A percentile compares a stretch with the other conserved stretches of the same genome.
These are phyloP conservation scores for Colletes gigas DNA, from an alignment of 1,140 invertebrate species.

Conservation along the genomic window DNA sequence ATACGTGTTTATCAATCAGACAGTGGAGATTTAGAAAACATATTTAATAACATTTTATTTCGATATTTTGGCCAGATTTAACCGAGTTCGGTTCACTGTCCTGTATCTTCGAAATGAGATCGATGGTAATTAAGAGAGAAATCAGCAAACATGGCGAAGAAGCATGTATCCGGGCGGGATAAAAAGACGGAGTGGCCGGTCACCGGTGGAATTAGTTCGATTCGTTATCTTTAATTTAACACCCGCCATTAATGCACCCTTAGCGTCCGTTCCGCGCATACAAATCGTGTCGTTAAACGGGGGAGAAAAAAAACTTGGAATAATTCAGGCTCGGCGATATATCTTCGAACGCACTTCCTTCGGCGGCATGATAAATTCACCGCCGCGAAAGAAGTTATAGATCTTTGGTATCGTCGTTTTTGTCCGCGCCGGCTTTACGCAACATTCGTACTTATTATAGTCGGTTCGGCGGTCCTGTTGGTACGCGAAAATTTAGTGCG, in stretches of 20 bases:
- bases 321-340: background rate
- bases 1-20: too few relatives aligned
- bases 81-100: too few relatives aligned
- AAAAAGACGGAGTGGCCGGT: background rate
- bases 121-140: background rate
- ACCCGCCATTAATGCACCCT: slow-evolving; percentile 10
- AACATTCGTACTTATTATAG: slow-evolving; percentile 57
- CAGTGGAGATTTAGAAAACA: too few relatives aligned
- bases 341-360: slow-evolving; percentile 4
- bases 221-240: slow-evolving; percentile 14
- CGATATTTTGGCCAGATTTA: too few relatives aligned
- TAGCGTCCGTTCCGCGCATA: background rate
- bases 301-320: background rate
- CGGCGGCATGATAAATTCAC: slow-evolving; percentile 26
- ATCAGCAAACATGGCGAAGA: background rate
- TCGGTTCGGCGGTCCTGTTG: slow-evolving; percentile 41
- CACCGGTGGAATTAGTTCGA: background rate
- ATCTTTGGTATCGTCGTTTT: slow-evolving; percentile 48
- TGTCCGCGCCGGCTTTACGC: slow-evolving; percentile 15
- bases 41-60: too few relatives aligned
- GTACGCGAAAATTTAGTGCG: slow-evolving; percentile 41
- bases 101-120: too few relatives aligned
- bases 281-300: slow-evolving; percentile 20
- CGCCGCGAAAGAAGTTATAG: slow-evolving; percentile 34
- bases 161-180: background rate